Conservation (phyloP, 53 echinoderm and acorn worm species). For the Stichopus horrens region DNA sequence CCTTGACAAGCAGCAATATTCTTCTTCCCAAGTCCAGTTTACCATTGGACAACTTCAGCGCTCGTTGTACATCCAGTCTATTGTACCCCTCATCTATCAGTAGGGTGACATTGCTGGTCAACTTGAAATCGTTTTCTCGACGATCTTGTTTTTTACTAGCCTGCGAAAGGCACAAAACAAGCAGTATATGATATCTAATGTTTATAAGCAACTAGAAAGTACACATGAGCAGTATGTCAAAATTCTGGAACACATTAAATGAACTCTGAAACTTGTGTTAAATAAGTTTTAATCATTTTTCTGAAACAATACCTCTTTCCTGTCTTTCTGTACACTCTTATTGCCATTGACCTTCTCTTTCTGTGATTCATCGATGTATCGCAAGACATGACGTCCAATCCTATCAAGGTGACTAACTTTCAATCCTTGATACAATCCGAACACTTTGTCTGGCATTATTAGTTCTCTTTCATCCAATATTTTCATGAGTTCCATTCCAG, state of each 20-base stretch:
- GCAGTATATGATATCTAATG: too few relatives aligned
- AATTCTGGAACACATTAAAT: too few relatives aligned
- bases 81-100: neutral
- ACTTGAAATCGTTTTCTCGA: neutral
- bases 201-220: too few relatives aligned
- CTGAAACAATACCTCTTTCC: too few relatives aligned
- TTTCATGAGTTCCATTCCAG: constrained; percentile 22
- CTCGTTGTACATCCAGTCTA: neutral
- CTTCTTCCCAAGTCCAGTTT: neutral
- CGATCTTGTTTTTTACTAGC: too few relatives aligned
- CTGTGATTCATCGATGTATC: neutral
- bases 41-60: neutral
- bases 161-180: too few relatives aligned
- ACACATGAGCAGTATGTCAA: too few relatives aligned
- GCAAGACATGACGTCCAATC: neutral
- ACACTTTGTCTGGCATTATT: neutral
- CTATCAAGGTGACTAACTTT: constrained; percentile 16
- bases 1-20: neutral
- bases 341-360: neutral
- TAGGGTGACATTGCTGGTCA: neutral
- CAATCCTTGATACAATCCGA: constrained; percentile 5
- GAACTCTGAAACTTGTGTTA: too few relatives aligned
- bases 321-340: too few relatives aligned
- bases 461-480: constrained; percentile 24
- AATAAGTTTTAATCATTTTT: too few relatives aligned